Evolutionary conservation across 2,888 invertebrate species (phyloP).

Genomic region (Eumacrocentrus americanus): DNA sequence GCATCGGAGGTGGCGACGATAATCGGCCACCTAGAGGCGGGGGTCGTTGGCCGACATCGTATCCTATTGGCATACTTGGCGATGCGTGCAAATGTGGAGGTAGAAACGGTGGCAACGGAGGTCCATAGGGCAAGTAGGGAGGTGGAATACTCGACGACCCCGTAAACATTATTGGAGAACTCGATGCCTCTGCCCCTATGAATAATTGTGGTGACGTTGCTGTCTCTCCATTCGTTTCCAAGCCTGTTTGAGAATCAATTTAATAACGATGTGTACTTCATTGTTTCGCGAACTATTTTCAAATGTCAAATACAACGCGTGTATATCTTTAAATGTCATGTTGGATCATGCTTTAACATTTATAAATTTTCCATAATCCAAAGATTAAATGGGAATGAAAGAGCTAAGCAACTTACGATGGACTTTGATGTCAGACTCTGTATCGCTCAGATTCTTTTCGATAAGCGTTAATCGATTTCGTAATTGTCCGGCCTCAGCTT

Average conservation of each 20-base stretch:
- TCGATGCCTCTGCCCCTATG: constrained; percentile 57
- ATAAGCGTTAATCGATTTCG: constrained; percentile 68
- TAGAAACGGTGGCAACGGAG: constrained; percentile 65
- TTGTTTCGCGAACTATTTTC: background rate
- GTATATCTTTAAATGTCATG: too few species aligned
- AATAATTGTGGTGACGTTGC: constrained; percentile 61
- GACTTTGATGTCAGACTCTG: constrained; percentile 62
- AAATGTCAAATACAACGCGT: constrained; percentile 4
- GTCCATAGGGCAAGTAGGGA: constrained; percentile 55
- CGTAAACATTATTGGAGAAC: constrained; percentile 62
- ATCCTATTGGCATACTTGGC: constrained; percentile 51
- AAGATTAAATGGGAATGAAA: too few species aligned
- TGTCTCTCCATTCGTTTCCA: constrained; percentile 64
- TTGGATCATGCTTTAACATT: too few species aligned
- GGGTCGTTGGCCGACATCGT: constrained; percentile 60
- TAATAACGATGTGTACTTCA: background rate
- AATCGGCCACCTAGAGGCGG: constrained; percentile 60
- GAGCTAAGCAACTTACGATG: constrained; percentile 67
- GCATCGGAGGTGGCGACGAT: constrained; percentile 67
- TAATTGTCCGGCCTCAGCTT: constrained; percentile 73
- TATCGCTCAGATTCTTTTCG: constrained; percentile 63
- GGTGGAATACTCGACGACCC: constrained; percentile 62
- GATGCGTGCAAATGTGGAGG: constrained; percentile 64
- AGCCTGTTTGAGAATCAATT: constrained; percentile 56
- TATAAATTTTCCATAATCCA: too few species aligned